Evolutionary conservation across 2,113 vertebrate species (phyloP), one percentile per base, ranked within the genome.

Genomic region (Festucalex cinctus): DNA sequence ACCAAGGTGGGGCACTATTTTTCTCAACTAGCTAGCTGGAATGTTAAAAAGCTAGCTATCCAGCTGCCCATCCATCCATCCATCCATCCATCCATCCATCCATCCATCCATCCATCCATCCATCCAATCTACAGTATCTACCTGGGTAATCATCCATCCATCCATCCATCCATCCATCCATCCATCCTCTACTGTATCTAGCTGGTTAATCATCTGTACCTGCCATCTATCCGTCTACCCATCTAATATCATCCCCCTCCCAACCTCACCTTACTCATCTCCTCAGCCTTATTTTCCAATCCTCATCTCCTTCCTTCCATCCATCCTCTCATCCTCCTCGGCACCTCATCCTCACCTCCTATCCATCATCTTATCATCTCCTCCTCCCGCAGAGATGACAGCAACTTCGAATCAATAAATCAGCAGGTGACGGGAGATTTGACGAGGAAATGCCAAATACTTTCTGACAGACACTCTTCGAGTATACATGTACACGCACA

Each of bases 321-420:
- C 51, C 51, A 54, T 24, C n/a, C 12, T n/a, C 22, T 24, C 22
- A 22, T 12, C 9, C 49, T 24, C n/a, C 9, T 10, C 43, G 17
- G 3, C 5, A 5, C 43, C 43, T 16, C 43, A 44, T 7, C 43
- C 43, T 46, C 43, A 46, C 16, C 16, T 46, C 43, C 43, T 46
- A 41, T 41, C 13, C 39, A 41, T 41, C 39, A 12, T 13, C 39
- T 41, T 14, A 1, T 5, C 24, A 54, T 24, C 54, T 16, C 54
- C 54, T 57, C 54, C 26, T 28, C 54, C 17, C 14, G 6, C 10
- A 37, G 19, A 39, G 58, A 10, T 22, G 58, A 39, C 58, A 22
- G 9, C 60, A 24, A 43, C n/a, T 16, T 43, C 39, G 1, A 62
- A 62, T 62, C 39, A 62, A 62, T 62, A 62, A 62, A 62, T 62